Conservation (phyloP, 2,797 vertebrate genomes). For the Clarias pachynema region DNA sequence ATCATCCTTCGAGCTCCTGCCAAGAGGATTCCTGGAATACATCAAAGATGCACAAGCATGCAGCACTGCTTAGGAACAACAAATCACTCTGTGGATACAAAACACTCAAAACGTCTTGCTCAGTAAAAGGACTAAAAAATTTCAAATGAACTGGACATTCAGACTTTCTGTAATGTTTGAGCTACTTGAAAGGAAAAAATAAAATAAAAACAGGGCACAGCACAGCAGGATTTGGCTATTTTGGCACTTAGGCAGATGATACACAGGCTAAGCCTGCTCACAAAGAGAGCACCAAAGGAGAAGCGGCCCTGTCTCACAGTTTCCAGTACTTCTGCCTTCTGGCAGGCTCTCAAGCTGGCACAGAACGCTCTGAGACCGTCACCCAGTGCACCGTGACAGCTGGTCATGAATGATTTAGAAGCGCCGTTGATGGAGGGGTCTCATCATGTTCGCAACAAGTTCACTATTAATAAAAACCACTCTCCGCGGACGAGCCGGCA, state of each 20-base stretch:
- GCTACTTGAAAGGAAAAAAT: not conserved
- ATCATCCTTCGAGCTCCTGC: constrained; percentile 16
- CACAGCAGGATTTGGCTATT: constrained; percentile 32
- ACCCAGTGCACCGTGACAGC: constrained; percentile 53
- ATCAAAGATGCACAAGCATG: constrained; percentile 23
- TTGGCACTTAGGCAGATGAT: constrained; percentile 40
- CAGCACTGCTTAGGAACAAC: not conserved
- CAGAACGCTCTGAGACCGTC: constrained; percentile 43
- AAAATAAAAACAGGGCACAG: not conserved
- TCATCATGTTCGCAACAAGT: constrained; percentile 57
- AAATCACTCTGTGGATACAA: not conserved
- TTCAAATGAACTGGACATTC: constrained; percentile 14
- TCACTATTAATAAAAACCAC: constrained; percentile 57
- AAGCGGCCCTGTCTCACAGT: constrained; percentile 33
- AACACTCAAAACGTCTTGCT: not conserved
- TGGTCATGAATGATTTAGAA: constrained; percentile 65
- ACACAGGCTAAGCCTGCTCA: constrained; percentile 33
- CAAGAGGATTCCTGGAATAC: constrained; percentile 3
- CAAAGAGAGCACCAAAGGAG: constrained; percentile 31
- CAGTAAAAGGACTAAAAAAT: not conserved
- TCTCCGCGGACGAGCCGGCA: constrained; percentile 35
- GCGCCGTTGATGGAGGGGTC: constrained; percentile 49
- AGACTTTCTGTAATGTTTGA: constrained; percentile 16
- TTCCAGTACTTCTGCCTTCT: constrained; percentile 42
- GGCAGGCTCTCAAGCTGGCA: constrained; percentile 50